Evolutionary conservation across 2,888 invertebrate species (phyloP).

Genomic region (Tetranychus piercei): DNA sequence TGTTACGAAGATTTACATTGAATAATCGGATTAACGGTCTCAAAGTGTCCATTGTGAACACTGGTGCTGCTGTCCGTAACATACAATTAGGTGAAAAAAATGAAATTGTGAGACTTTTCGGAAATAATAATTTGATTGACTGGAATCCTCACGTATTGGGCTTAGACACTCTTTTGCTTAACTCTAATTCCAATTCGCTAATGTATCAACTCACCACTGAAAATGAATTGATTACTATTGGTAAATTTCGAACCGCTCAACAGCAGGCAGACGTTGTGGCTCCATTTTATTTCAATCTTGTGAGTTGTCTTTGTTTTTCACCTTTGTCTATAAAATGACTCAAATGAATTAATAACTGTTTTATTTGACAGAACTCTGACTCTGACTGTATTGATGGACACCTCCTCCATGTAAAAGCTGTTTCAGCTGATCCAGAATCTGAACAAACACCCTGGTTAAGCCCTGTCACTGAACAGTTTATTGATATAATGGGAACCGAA

Average conservation of each 20-base stretch:
- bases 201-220: slow-evolving; percentile 20
- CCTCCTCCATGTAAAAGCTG: slow-evolving; percentile 15
- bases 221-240: slow-evolving; percentile 19
- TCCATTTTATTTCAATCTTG: slow-evolving; percentile 21
- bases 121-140: background rate
- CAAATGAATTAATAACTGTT: background rate
- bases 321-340: background rate
- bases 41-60: slow-evolving; percentile 14
- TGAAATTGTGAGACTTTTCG: slow-evolving; percentile 1
- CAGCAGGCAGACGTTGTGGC: slow-evolving; percentile 8
- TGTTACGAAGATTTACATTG: slow-evolving; percentile 18
- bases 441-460: background rate
- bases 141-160: slow-evolving; percentile 21
- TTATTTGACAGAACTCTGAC: slow-evolving; percentile 14
- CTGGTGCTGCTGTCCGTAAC: slow-evolving; percentile 17
- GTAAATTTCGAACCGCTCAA: slow-evolving; percentile 15
- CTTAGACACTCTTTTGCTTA: slow-evolving; percentile 17
- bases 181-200: slow-evolving; percentile 10
- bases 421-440: slow-evolving; percentile 12
- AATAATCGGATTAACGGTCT: slow-evolving; percentile 19
- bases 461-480: background rate
- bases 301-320: slow-evolving; percentile 9
- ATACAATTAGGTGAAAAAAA: slow-evolving; percentile 17
- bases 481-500: background rate
- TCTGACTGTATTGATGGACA: slow-evolving; percentile 17